phyloP scores from a whole-genome alignment of 2,888 invertebrate species.

The Encarsia formosa region DNA sequence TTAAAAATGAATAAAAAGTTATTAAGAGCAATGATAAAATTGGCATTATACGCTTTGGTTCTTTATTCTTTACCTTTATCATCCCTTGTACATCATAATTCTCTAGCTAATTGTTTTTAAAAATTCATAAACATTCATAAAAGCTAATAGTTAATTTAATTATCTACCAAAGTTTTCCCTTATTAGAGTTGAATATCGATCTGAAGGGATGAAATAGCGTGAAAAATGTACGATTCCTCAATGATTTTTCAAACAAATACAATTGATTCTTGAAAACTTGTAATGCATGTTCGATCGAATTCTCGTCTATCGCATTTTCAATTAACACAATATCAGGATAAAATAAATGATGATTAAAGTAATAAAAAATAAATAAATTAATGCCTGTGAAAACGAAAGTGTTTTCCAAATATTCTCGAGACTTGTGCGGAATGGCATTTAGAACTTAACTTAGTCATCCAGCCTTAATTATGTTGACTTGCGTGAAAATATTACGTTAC shows the following conservation, averaged over 20 bases:
- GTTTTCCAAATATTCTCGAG: constrained; percentile 10
- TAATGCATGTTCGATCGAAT: constrained; percentile 26
- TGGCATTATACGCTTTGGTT: constrained; percentile 7
- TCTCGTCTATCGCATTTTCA: constrained; percentile 19
- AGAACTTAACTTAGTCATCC: constrained; percentile 19
- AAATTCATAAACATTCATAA: too few species aligned
- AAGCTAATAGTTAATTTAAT: too few species aligned
- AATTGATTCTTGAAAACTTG: constrained; percentile 15
- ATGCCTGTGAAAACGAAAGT: constrained; percentile 16
- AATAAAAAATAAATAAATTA: constrained; percentile 8
- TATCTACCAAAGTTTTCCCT: too few species aligned
- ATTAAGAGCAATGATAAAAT: constrained; percentile 14
- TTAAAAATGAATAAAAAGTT: constrained; percentile 23
- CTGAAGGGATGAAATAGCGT: too few species aligned
- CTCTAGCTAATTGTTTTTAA: too few species aligned
- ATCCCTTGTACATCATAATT: too few species aligned
- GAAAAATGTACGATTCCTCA: too few species aligned
- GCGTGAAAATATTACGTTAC: constrained; percentile 2
- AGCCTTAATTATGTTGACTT: constrained; percentile 13
- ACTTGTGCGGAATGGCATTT: constrained; percentile 21
- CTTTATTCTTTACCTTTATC: constrained; percentile 2
- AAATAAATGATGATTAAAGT: background rate
- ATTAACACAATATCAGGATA: background rate
- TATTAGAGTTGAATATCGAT: too few species aligned
- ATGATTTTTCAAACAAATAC: too few species aligned